These are phyloP conservation scores for Stichopus horrens DNA, from an alignment of 53 echinoderm and acorn worm genomes.

Conservation along the genomic window DNA sequence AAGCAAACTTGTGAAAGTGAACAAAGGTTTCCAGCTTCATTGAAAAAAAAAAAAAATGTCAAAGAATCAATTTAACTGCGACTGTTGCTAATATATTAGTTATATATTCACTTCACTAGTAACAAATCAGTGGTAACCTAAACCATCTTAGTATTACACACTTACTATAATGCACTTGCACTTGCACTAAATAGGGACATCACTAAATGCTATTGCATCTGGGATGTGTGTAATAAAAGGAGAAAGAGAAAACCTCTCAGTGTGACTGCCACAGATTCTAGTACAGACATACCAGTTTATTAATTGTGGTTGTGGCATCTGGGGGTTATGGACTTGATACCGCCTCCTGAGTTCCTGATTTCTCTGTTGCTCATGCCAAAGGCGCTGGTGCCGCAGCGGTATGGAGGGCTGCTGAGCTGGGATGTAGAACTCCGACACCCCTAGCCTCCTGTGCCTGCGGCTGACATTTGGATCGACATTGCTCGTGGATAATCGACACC, in stretches of 20 bases:
- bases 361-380: constrained; percentile 78
- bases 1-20: too few relatives aligned
- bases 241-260: neutral
- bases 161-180: too few relatives aligned
- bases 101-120: too few relatives aligned
- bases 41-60: too few relatives aligned
- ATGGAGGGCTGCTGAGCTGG: constrained; percentile 78
- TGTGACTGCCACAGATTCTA: neutral
- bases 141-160: too few relatives aligned
- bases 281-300: constrained; percentile 7
- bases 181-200: too few relatives aligned
- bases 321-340: constrained; percentile 42
- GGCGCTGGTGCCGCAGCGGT: constrained; percentile 70
- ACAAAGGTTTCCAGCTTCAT: too few relatives aligned
- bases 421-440: constrained; percentile 77
- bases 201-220: too few relatives aligned
- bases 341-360: constrained; percentile 72
- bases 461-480: neutral
- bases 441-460: constrained; percentile 52
- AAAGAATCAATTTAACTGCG: too few relatives aligned
- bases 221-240: neutral
- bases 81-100: too few relatives aligned
- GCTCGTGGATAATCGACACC: constrained; percentile 16
- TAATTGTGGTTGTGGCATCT: constrained; percentile 13
- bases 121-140: too few relatives aligned